These are phyloP conservation scores for Acridotheres tristis DNA, from an alignment of 2,797 vertebrate species.

Conservation along the genomic window DNA sequence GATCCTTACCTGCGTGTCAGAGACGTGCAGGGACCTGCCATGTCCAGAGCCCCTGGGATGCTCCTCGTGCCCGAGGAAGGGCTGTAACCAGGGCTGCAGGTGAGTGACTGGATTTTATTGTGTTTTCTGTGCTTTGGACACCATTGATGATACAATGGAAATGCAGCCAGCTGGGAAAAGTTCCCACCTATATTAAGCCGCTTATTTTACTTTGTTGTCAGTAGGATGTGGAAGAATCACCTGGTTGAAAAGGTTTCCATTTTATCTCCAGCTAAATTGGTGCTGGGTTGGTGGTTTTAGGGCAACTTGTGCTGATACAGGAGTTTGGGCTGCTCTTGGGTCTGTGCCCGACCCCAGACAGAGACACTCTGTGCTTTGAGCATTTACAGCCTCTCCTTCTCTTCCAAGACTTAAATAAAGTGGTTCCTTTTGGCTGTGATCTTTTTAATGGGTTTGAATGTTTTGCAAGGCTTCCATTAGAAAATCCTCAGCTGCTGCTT, in stretches of 20 bases:
- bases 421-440: neutral
- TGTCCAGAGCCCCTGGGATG: neutral
- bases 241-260: neutral
- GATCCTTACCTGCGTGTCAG: constrained; percentile 45
- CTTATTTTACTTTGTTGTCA: neutral
- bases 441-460: neutral
- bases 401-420: constrained; percentile 30
- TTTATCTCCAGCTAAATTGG: neutral
- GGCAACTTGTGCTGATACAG: neutral
- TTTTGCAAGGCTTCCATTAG: neutral
- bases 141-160: neutral
- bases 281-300: neutral
- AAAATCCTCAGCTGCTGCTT: neutral
- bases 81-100: neutral
- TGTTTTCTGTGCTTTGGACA: neutral
- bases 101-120: constrained; percentile 19
- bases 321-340: neutral
- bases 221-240: neutral
- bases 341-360: constrained; percentile 8
- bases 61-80: neutral
- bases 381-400: neutral
- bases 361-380: neutral
- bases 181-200: neutral
- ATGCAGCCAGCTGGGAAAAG: neutral
- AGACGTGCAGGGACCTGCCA: neutral